phyloP scores from a whole-genome alignment of 92 coral and sea anemone species.

The Chrysogorgia sp. region DNA sequence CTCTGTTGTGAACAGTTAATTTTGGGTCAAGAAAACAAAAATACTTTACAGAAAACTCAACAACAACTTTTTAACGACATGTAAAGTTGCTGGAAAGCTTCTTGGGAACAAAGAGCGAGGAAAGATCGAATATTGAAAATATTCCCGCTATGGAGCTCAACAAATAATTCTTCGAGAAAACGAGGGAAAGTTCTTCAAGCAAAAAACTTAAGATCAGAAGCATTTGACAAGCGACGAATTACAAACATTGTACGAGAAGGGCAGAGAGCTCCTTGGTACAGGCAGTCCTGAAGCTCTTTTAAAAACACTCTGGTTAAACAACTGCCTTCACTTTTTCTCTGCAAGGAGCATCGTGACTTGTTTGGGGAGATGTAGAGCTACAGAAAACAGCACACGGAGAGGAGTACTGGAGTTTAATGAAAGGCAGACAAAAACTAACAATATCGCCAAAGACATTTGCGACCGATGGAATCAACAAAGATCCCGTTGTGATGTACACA shows the following conservation, averaged over 20 bases:
- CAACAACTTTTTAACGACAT: too few relatives aligned
- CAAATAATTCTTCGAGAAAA: conserved; percentile 26
- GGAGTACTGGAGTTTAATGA: conserved; percentile 59
- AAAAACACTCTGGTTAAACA: conserved; percentile 43
- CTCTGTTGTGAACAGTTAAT: too few relatives aligned
- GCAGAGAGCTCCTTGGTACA: too few relatives aligned
- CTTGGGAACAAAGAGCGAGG: conserved; percentile 27
- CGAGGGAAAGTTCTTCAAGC: conserved; percentile 49
- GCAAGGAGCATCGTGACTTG: conserved; percentile 13
- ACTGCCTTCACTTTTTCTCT: conserved; percentile 34
- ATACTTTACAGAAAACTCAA: conserved; percentile 30
- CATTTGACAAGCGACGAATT: conserved; percentile 34
- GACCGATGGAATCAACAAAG: conserved; percentile 47
- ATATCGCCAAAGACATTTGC: conserved; percentile 45
- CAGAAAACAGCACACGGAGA: conserved; percentile 36
- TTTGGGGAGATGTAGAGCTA: conserved; percentile 26
- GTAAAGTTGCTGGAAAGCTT: conserved; percentile 47
- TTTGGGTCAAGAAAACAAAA: conserved; percentile 41
- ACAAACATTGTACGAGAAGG: conserved; percentile 31
- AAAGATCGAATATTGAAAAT: too few relatives aligned
- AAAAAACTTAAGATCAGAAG: conserved; percentile 34
- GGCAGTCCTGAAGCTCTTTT: conserved; percentile 26
- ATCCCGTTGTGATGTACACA: conserved; percentile 49
- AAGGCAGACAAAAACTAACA: conserved; percentile 47
- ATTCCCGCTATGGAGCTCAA: conserved; percentile 48